Evolutionary conservation across 2,113 vertebrate species (phyloP).

Genomic region (Centropristis striata): DNA sequence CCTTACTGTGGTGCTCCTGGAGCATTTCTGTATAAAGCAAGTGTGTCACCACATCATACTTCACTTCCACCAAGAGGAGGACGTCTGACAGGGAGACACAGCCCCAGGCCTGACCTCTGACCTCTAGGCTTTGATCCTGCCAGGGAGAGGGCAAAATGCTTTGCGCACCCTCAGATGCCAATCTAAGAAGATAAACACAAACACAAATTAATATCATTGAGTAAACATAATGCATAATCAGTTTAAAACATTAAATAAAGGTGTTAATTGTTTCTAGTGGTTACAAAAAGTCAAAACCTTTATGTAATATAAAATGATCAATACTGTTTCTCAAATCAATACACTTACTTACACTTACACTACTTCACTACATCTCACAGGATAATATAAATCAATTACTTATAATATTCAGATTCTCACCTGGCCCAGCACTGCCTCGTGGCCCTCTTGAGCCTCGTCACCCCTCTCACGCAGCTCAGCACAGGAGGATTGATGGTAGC

Average conservation of each 20-base stretch:
- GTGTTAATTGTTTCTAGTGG: not conserved
- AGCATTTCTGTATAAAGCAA: slow-evolving; percentile 84
- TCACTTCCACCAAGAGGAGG: slow-evolving; percentile 78
- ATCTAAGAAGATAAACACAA: slow-evolving; percentile 47
- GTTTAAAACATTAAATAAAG: not conserved
- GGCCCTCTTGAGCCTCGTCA: slow-evolving; percentile 67
- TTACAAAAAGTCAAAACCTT: not conserved
- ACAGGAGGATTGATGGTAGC: not conserved
- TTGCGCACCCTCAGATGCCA: slow-evolving; percentile 75
- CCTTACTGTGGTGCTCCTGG: slow-evolving; percentile 77
- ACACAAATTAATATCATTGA: not conserved
- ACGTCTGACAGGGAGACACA: slow-evolving; percentile 69
- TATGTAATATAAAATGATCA: not conserved
- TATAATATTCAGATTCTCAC: slow-evolving; percentile 46
- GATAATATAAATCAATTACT: no score
- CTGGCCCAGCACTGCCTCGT: slow-evolving; percentile 71
- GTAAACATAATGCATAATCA: not conserved
- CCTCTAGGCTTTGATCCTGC: not conserved
- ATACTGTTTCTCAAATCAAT: no score
- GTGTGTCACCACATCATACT: slow-evolving; percentile 80
- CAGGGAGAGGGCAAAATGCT: slow-evolving; percentile 57
- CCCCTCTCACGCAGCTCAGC: not conserved
- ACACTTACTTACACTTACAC: no score
- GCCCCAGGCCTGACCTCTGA: slow-evolving; percentile 63
- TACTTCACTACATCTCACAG: no score